Base-by-base conservation (phyloP, 2,797 vertebrate species). In the Leucoraja ocellata region DNA sequence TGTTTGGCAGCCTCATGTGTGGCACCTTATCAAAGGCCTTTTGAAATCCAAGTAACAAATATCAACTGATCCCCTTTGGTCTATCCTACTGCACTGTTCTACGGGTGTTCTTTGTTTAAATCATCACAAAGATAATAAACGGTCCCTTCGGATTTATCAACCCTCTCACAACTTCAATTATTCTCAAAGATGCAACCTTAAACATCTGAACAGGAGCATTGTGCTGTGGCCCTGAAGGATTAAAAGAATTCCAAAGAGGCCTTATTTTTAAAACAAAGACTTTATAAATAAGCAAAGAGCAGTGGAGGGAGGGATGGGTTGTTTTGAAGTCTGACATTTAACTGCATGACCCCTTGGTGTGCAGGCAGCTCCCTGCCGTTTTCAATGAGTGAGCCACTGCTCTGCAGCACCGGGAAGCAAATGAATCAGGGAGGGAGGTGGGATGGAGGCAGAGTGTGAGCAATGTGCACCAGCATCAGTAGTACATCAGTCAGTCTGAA, bases 301-400 rank as follows among this genome's bases (percentile, higher is more conserved):
- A 21, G n/a, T 11, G 8, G 32, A 46, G 32, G 7, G 28, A 61
- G 81, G 23, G 58, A 11, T 58, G 10, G 23, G 36, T 68, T 36
- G 65, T 46, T 91, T 91, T 91, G 88, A 91, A 91, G 88, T 71
- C 68, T 91, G 88, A 91, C 88, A 91, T 91, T 91, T 91, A 91
- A 91, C 88, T 91, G 21, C 11, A 71, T 10, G 16, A 39, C 36
- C 65, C 14, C 88, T 71, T 32, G 36, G 88, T 39, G 88, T 73
- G 88, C n/a, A 21, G 65, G 3, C 65, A 16, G n/a, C 32, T 90
- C n/a, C 84, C 32, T 5, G 5, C 5, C 18, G 9, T 14, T 36
- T 68, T 91, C 65, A 71, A 58, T 36, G 88, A 1, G 65, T 4
- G 32, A 32, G 32, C 65, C 73, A 7, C 65, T 71, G 65, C 39